A percentile compares a stretch with the other conserved stretches of the same genome.
These are phyloP conservation scores for Yasuhikotakia modesta DNA, from an alignment of 2,797 vertebrate species.

Conservation along the genomic window DNA sequence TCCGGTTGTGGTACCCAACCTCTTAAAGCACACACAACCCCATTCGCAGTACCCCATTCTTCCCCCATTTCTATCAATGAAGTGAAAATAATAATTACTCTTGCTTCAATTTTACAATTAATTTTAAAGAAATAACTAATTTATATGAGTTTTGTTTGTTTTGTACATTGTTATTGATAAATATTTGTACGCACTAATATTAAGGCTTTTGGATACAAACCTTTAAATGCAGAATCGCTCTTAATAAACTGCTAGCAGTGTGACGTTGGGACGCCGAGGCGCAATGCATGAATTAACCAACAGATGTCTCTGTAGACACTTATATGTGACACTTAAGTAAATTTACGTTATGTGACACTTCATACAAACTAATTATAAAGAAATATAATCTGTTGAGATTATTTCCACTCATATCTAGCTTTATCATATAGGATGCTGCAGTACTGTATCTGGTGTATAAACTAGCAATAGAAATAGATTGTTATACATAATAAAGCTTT, in stretches of 20 bases:
- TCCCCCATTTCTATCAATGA: not conserved
- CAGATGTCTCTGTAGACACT: slow-evolving; percentile 16
- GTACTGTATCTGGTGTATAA: not conserved
- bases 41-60: not conserved
- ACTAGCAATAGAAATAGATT: not conserved
- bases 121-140: too few relatives aligned
- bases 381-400: not conserved
- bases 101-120: too few relatives aligned
- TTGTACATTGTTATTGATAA: too few relatives aligned
- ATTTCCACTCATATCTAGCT: not conserved
- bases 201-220: not conserved
- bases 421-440: not conserved
- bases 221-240: not conserved
- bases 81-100: not conserved
- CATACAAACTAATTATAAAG: not conserved
- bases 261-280: too few relatives aligned
- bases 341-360: not conserved
- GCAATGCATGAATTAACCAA: slow-evolving; percentile 16
- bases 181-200: not conserved
- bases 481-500: too few relatives aligned
- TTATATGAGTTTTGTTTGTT: too few relatives aligned
- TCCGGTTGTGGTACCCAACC: slow-evolving; percentile 24
- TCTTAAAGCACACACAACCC: slow-evolving; percentile 25
- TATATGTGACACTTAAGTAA: not conserved
- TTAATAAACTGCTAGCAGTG: too few relatives aligned